phyloP scores from a whole-genome alignment of 2,888 invertebrate genomes.

The Dioctria linearis region DNA sequence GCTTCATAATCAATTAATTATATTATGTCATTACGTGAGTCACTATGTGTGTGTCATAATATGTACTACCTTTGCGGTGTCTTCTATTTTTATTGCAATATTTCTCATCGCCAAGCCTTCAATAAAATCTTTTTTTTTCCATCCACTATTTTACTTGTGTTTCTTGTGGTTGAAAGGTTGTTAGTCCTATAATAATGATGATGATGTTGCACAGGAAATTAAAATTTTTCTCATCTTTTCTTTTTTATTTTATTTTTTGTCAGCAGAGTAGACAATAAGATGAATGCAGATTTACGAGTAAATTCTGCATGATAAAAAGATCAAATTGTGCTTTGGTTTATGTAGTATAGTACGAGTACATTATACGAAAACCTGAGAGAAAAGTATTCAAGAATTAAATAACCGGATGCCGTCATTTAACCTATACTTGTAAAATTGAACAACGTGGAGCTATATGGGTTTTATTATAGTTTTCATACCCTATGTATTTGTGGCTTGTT shows the following conservation, averaged over 20 bases:
- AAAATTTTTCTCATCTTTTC: slow-evolving; percentile 2
- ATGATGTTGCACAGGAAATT: slow-evolving; percentile 14
- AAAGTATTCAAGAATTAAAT: slow-evolving; percentile 37
- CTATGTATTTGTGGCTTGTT: neutral
- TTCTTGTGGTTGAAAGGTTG: no score
- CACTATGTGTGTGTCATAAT: no score
- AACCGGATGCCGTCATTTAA: slow-evolving; percentile 42
- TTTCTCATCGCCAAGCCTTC: no score
- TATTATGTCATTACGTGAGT: no score
- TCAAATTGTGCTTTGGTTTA: slow-evolving; percentile 18
- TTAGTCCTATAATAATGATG: no score
- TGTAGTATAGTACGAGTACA: neutral
- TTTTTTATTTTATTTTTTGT: no score
- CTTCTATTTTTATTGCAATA: no score
- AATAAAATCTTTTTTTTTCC: no score
- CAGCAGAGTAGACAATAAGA: slow-evolving; percentile 24
- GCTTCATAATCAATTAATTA: no score
- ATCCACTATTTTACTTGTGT: no score
- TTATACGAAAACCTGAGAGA: neutral
- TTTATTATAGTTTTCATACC: neutral
- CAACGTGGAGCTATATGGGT: neutral
- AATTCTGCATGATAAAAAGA: slow-evolving; percentile 37
- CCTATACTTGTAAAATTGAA: slow-evolving; percentile 1
- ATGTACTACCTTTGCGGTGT: no score
- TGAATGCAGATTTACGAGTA: slow-evolving; percentile 23